Evolutionary conservation across 2,113 vertebrate species (phyloP), one percentile per base, ranked within the genome.

Genomic region (Hymenochirus boettgeri): DNA sequence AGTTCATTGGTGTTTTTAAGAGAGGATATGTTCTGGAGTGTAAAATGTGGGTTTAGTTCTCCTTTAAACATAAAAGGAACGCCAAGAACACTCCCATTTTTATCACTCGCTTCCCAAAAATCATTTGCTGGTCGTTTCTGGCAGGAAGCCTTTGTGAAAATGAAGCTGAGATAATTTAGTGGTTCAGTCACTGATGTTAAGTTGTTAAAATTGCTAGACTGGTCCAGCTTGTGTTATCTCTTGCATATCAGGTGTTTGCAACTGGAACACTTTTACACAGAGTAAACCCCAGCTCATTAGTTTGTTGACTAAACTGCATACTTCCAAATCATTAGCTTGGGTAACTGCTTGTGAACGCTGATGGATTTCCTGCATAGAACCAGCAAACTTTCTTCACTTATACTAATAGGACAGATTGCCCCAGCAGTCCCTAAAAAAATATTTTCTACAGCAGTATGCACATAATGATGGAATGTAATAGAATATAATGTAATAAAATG

Each of bases 131-230:
- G 58, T 19, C 31, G 55, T 57, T 58, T 66, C 63, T 66, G 63
- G 45, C 63, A 51, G 63, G 58, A 35, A 50, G 46, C 33, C 54
- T 27, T 42, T 7, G 45, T 31, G 46, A 42, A 57, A 65, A 65
- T 65, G 46, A 65, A 65, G 54, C 62, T 57, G 63, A 54, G 63
- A 57, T 66, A 66, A 66, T 66, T 66, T 55, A 66, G 54, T 66
- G 63, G 33, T 29, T 57, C 39, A 57, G 63, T 66, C 63, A 66
- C 45, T 48, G 37, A 22, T 27, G 29, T 27, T 54, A 50, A 54
- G 54, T 23, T 66, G 58, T 66, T 58, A 66, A 66, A 45, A 54
- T 54, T 25, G 52, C 21, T 17, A 57, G 63, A 55, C 54, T 15
- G 46, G 53, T 35, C 26, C 25, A 31, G 63, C 31, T 29, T 29